Conservation (phyloP, 2,888 invertebrate species). For the Dastarcus helophoroides region DNA sequence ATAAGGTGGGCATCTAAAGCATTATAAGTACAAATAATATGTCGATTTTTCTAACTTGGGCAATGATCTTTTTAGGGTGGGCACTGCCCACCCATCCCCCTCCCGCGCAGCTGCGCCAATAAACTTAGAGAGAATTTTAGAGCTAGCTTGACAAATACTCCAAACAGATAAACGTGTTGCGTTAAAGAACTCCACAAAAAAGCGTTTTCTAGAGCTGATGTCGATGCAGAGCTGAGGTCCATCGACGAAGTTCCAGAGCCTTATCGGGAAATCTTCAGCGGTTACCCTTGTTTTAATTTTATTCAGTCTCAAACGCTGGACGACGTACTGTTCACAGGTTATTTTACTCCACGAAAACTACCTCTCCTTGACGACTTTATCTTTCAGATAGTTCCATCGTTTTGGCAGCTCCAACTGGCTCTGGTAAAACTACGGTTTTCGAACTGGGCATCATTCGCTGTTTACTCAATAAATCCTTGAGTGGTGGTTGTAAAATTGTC, state of each 20-base stretch:
- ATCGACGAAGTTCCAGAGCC: conserved; percentile 22
- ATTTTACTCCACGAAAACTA: not conserved
- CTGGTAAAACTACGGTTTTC: conserved; percentile 74
- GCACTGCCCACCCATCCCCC: no score
- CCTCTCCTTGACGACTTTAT: conserved; percentile 6
- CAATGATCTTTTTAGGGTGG: no score
- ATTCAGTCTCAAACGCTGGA: conserved; percentile 63
- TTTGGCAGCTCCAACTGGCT: conserved; percentile 70
- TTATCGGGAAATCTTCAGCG: conserved; percentile 22
- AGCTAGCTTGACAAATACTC: no score
- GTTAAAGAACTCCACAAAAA: no score
- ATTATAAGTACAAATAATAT: no score
- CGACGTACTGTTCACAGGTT: conserved; percentile 54
- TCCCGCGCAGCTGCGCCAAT: no score
- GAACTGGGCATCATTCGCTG: conserved; percentile 61
- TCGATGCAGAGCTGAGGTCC: conserved; percentile 1
- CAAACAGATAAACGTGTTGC: no score
- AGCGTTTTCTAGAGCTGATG: no score
- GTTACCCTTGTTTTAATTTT: conserved; percentile 46
- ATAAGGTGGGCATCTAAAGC: no score
- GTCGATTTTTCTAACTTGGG: no score
- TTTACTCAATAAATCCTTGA: no score
- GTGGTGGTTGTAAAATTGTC: conserved; percentile 64
- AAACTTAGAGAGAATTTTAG: no score
- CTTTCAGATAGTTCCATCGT: conserved; percentile 55